Evolutionary conservation across 2,888 invertebrate species (phyloP), one percentile per base, ranked within the genome.

Genomic region (Mesoligia furuncula): DNA sequence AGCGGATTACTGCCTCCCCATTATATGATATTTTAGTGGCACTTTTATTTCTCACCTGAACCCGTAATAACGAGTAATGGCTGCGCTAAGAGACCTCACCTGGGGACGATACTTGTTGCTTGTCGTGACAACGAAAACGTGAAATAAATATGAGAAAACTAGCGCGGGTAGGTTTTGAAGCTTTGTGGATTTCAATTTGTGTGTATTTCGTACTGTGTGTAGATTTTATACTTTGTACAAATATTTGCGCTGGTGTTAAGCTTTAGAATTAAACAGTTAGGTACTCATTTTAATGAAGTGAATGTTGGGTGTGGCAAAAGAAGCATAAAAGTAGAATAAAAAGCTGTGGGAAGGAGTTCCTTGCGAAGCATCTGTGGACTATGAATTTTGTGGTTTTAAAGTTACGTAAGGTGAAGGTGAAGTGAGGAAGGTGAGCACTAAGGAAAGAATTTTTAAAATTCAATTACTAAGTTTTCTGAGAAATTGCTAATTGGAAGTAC

Each of bases 21-120:
- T 57, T 76, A 45, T 42, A 83, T 73, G 27, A 85, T 73, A 59
- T 70, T 73, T 85, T 69, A 72, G 73, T 64, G 64, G 45, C 67
- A 73, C 77, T 85, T 83, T 85, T 77, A 85, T 85, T 54, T 72
- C 57, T 57, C 85, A 85, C 72, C 82, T 84, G 82, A 57, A 59
- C 36, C 66, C 17, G 42, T 64, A 85, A 85, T 73, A 71, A 72
- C 66, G 48, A 24, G 45, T 77, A 81, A 83, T 81, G 48, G 51
- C 51, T 24, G 15, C 15, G 68, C 81, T 75, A 65, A 85, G 39
- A 71, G 69, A 66, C 73, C 24, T 70, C 66, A 48, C 71, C 71
- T 57, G 80, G 54, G 75, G 45, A 57, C 69, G 9, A 83, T n/a
- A n/a, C 82, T 72, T 84, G 85, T 84, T 80, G 85, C 79, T 36